A percentile compares a stretch with the other conserved stretches of the same genome.
Conservation (phyloP, 2,888 invertebrate genomes). For the Bursaphelenchus okinawaensis region DNA sequence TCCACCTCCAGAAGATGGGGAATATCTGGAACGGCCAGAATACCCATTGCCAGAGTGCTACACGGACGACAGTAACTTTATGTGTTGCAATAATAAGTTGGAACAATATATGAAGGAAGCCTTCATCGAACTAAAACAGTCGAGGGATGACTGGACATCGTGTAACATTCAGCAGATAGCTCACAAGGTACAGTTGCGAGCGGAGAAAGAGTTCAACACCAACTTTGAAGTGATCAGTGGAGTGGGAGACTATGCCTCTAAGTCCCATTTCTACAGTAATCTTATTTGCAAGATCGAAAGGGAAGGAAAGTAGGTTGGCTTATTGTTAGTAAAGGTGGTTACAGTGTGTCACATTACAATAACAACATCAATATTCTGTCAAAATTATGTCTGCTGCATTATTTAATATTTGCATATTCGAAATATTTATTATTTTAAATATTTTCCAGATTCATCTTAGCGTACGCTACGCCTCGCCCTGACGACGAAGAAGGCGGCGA, state of each 20-base stretch:
- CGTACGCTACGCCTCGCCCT: conserved; percentile 27
- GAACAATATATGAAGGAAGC: conserved; percentile 46
- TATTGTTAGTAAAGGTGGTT: conserved; percentile 9
- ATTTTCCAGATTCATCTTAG: conserved; percentile 24
- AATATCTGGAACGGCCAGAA: conserved; percentile 13
- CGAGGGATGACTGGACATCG: conserved; percentile 5
- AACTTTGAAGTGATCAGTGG: conserved; percentile 49
- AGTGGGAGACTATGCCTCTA: conserved; percentile 48
- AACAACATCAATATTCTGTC: background rate
- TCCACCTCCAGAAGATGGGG: background rate
- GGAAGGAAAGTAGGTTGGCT: conserved; percentile 23
- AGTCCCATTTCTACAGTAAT: conserved; percentile 28
- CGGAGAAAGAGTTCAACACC: conserved; percentile 39
- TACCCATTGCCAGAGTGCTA: conserved; percentile 51
- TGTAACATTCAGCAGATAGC: conserved; percentile 50
- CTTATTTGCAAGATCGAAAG: conserved; percentile 30
- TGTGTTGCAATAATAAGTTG: conserved; percentile 52
- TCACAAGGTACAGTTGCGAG: conserved; percentile 33
- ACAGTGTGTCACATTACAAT: background rate
- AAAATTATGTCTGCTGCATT: background rate
- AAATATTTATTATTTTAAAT: background rate
- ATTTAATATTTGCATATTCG: background rate
- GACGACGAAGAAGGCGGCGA: conserved; percentile 5
- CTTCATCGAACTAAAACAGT: conserved; percentile 20
- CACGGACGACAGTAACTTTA: conserved; percentile 43